Conservation (phyloP, 2,113 vertebrate genomes). For the Urocynchramus pylzowi region DNA sequence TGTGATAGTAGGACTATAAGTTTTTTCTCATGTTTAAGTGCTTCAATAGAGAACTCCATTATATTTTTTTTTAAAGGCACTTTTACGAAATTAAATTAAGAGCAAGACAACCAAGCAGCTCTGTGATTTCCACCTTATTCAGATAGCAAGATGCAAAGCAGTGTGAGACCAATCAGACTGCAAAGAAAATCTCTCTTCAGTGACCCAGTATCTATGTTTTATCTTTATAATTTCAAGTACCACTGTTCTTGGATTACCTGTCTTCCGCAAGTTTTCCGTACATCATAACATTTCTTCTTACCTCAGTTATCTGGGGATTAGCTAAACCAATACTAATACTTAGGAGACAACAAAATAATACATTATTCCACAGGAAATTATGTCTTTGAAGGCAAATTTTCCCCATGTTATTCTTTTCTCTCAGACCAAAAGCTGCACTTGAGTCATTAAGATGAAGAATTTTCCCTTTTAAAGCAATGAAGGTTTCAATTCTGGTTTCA, state of each 20-base stretch:
- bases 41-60: not conserved
- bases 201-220: not conserved
- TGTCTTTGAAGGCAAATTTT: not conserved
- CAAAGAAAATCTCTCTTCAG: not conserved
- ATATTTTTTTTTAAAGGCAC: not conserved
- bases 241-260: not conserved
- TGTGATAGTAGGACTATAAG: not conserved
- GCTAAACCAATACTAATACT: not conserved
- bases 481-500: not conserved
- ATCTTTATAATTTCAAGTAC: not conserved
- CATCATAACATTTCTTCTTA: not conserved
- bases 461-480: not conserved
- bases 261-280: not conserved
- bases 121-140: not conserved
- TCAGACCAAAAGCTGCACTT: not conserved
- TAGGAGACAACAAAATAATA: not conserved
- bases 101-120: not conserved
- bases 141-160: not conserved
- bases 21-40: not conserved
- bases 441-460: not conserved
- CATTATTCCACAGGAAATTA: not conserved
- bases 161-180: not conserved
- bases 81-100: not conserved
- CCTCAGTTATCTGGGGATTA: not conserved
- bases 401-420: not conserved